Evolutionary conservation across 2,797 vertebrate species (phyloP).

Genomic region (Lagocephalus sceleratus): DNA sequence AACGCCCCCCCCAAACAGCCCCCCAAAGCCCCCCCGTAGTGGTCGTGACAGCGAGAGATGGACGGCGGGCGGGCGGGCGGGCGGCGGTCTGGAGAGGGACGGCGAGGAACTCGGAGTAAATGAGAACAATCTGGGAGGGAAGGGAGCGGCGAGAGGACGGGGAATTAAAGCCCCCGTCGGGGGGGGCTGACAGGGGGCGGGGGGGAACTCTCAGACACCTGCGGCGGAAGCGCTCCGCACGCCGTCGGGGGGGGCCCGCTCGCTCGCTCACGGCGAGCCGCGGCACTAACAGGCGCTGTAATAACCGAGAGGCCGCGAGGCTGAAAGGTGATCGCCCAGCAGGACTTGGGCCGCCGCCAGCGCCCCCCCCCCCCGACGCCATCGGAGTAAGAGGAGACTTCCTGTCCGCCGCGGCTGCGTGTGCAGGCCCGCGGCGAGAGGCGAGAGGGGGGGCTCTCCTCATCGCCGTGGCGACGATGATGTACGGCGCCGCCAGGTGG

Average conservation of each 20-base stretch:
- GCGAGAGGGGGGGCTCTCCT: too few species aligned
- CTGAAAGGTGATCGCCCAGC: constrained; percentile 76
- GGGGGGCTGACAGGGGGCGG: constrained; percentile 60
- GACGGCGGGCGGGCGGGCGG: constrained; percentile 29
- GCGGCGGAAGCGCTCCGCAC: constrained; percentile 54
- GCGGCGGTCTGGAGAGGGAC: constrained; percentile 48
- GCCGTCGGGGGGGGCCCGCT: constrained; percentile 15
- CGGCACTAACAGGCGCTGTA: constrained; percentile 60
- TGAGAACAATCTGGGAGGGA: constrained; percentile 72
- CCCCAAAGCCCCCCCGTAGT: too few species aligned
- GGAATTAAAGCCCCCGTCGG: constrained; percentile 57
- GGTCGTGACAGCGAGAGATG: constrained; percentile 30
- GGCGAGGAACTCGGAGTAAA: constrained; percentile 62
- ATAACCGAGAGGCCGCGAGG: constrained; percentile 69
- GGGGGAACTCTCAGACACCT: constrained; percentile 68
- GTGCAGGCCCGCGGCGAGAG: constrained; percentile 41
- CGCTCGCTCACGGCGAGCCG: too few species aligned
- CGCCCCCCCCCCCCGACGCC: constrained; percentile 69
- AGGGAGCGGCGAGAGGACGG: constrained; percentile 31
- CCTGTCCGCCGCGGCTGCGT: constrained; percentile 67
- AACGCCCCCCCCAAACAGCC: constrained; percentile 65
- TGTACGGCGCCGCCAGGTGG: constrained; percentile 27
- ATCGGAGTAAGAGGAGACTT: constrained; percentile 72
- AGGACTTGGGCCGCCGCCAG: constrained; percentile 58
- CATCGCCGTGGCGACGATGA: constrained; percentile 49